Base-by-base conservation (phyloP, 2,888 invertebrate genomes). In the Incurvaria masculella region DNA sequence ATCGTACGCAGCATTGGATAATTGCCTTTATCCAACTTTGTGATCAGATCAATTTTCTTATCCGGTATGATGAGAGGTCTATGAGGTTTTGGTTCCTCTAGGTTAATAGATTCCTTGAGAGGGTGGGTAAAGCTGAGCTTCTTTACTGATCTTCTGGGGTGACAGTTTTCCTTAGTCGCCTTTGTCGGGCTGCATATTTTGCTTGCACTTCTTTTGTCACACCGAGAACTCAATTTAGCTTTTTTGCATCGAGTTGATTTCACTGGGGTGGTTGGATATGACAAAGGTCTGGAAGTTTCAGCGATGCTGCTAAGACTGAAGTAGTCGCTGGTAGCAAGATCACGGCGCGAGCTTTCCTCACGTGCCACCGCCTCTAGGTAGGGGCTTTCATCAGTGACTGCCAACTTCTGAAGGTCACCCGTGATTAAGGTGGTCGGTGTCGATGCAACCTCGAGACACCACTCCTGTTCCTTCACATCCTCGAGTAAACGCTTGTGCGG, bases 361-460 rank as follows among this genome's bases (percentile, higher is more conserved):
- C 33, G 14, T 4, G 33, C 4, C 3, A 4, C 33, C 11, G 33
- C 33, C 11, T 33, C 14, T n/a, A n/a, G n/a, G n/a, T n/a, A n/a
- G n/a, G 33, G 33, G 14, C 33, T 33, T 3, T 33, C 21, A 55
- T 73, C 74, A 61, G 63, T 68, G 3, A 76, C 70, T 55, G 68
- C 65, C 20, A 78, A 57, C 48, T 62, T 70, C 53, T 68, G 63
- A 51, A 78, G 66, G 55, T 70, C 68, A 14, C 73, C 71, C 39
- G 74, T 68, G 57, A 76, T 72, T 23, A 65, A 59, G 55, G 66
- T 75, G 23, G 75, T 76, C 48, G 76, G 76, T 40, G 76, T 76
- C 47, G 65, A 64, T 21, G 64, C 57, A 21, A 64, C 59, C 21
- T 53, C 57, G 3, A 33, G 33, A 14, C 33, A 33, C 33, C 33